These are phyloP conservation scores for Cryptomyrus ogoouensis DNA, from an alignment of 2,113 vertebrate genomes.

Conservation along the genomic window DNA sequence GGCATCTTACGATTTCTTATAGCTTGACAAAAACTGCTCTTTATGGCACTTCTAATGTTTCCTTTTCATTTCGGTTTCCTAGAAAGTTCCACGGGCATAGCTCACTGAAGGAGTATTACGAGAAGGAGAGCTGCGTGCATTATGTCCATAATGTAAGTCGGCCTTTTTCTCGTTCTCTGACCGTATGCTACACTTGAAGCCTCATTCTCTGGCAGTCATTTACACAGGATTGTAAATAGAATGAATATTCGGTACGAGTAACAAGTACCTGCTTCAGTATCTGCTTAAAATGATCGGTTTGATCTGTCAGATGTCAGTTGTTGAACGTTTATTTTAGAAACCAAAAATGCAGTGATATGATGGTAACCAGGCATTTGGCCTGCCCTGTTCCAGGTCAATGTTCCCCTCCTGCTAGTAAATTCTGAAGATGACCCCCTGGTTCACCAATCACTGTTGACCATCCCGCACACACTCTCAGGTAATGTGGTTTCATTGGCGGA, in stretches of 20 bases:
- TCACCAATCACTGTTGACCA: constrained; percentile 84
- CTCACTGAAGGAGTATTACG: constrained; percentile 94
- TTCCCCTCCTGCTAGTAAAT: constrained; percentile 92
- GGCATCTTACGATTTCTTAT: background rate
- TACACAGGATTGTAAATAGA: background rate
- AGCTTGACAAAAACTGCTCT: background rate
- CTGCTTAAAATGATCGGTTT: background rate
- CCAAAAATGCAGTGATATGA: background rate
- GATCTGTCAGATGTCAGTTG: background rate
- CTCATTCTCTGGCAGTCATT: background rate
- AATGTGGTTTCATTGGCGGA: background rate
- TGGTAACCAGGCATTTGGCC: background rate
- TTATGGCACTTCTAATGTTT: background rate
- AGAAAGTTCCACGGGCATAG: constrained; percentile 93
- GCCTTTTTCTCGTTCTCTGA: background rate
- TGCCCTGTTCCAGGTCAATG: constrained; percentile 66
- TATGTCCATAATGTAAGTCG: constrained; percentile 86
- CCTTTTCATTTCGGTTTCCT: constrained; percentile 29
- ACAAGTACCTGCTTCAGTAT: background rate
- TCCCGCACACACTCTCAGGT: constrained; percentile 92
- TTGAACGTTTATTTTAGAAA: background rate
- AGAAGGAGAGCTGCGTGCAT: constrained; percentile 91
- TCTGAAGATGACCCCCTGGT: constrained; percentile 90
- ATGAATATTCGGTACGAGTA: background rate
- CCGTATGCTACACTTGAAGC: background rate